phyloP scores from a whole-genome alignment of 2,797 vertebrate genomes.

The Xiphophorus birchmanni region DNA sequence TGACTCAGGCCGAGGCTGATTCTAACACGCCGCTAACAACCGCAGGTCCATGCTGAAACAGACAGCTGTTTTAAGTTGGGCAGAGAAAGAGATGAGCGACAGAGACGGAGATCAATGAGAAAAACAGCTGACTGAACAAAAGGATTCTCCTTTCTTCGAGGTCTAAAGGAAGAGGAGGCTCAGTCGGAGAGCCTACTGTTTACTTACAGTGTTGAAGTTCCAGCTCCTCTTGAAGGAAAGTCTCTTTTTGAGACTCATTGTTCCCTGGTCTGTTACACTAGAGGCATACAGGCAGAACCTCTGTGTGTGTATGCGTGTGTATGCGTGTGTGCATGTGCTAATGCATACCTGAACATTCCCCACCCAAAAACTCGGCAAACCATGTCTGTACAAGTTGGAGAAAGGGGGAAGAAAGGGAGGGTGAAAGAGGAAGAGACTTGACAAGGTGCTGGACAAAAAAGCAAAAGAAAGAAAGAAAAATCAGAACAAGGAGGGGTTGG shows the following conservation, averaged over 20 bases:
- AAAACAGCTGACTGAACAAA: slow-evolving; percentile 81
- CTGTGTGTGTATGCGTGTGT: slow-evolving; percentile 45
- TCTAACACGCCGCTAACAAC: slow-evolving; percentile 42
- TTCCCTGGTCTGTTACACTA: slow-evolving; percentile 69
- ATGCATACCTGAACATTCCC: slow-evolving; percentile 82
- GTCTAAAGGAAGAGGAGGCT: slow-evolving; percentile 48
- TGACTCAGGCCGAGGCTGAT: slow-evolving; percentile 40
- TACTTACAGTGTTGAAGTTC: slow-evolving; percentile 78
- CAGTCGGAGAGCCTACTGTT: slow-evolving; percentile 46
- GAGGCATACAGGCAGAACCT: slow-evolving; percentile 64
- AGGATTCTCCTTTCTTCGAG: slow-evolving; percentile 36
- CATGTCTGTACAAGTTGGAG: slow-evolving; percentile 86
- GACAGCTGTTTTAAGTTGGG: slow-evolving; percentile 67
- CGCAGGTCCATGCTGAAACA: slow-evolving; percentile 35
- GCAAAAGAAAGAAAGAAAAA: not conserved
- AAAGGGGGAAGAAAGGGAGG: slow-evolving; percentile 57
- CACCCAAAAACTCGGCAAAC: slow-evolving; percentile 76
- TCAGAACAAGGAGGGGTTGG: slow-evolving; percentile 1
- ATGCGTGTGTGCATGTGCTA: slow-evolving; percentile 51
- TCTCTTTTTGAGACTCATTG: slow-evolving; percentile 84
- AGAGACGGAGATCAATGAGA: slow-evolving; percentile 68
- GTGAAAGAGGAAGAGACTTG: slow-evolving; percentile 63
- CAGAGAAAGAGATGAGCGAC: slow-evolving; percentile 41
- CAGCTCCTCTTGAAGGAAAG: slow-evolving; percentile 81
- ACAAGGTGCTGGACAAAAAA: slow-evolving; percentile 61